Percentiles rank a stretch among this genome's conserved stretches.
phyloP scores from a whole-genome alignment of 1,140 invertebrate species.

The Drosophila busckii region DNA sequence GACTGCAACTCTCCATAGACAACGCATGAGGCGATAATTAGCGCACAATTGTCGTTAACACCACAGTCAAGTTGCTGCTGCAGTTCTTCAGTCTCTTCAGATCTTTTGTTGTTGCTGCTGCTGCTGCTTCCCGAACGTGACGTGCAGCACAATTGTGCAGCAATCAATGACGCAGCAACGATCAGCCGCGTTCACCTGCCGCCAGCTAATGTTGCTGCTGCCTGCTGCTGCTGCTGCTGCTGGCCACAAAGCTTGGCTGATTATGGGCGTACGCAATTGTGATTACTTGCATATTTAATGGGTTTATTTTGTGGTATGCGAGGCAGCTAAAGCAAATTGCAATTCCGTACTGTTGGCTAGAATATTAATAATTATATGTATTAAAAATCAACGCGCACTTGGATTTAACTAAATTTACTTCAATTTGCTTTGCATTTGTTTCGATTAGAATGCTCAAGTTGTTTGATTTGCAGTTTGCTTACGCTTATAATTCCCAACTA shows the following conservation, averaged over 20 bases:
- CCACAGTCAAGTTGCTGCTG: constrained; percentile 1
- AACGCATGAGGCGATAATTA: constrained; percentile 37
- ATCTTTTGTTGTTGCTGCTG: constrained; percentile 7
- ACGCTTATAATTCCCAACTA: no score
- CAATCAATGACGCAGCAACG: constrained; percentile 41
- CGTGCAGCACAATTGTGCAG: constrained; percentile 38
- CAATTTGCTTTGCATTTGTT: no score
- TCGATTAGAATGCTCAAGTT: no score
- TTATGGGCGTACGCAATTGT: constrained; percentile 34
- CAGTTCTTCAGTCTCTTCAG: neutral
- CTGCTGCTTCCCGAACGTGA: constrained; percentile 32
- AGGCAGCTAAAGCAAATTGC: no score
- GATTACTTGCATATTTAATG: constrained; percentile 41
- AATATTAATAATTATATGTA: no score
- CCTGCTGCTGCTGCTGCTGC: neutral
- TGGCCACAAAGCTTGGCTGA: constrained; percentile 24
- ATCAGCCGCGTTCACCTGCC: constrained; percentile 27
- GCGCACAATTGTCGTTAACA: constrained; percentile 44
- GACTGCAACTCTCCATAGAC: constrained; percentile 19
- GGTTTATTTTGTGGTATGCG: constrained; percentile 19
- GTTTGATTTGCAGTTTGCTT: no score
- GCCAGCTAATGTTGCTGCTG: neutral
- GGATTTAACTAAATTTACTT: no score
- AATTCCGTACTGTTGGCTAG: no score
- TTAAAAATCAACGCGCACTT: no score